These are phyloP conservation scores for Entomyzon cyanotis DNA, from an alignment of 2,113 vertebrate species.

Conservation along the genomic window DNA sequence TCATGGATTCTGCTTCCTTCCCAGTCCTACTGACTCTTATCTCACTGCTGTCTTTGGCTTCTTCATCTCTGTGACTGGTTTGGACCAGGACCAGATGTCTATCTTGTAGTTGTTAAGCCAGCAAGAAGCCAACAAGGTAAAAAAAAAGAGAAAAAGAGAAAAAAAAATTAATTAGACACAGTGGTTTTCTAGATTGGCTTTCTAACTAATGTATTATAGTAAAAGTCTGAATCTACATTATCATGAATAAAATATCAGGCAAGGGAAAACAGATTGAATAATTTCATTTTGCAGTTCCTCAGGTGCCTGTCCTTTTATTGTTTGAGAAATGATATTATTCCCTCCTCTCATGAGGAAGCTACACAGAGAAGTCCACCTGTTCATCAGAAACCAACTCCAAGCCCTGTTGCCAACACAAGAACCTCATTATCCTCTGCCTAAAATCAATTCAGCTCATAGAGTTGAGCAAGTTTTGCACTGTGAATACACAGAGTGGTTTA, in stretches of 20 bases:
- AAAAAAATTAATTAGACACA: not conserved
- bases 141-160: not conserved
- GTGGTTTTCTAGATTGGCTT: not conserved
- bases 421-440: not conserved
- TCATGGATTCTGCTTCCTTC: not conserved
- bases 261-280: not conserved
- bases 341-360: not conserved
- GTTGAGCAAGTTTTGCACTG: not conserved
- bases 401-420: not conserved
- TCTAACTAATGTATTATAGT: rapidly evolving
- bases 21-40: not conserved
- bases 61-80: not conserved
- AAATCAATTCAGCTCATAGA: not conserved
- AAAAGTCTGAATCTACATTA: not conserved
- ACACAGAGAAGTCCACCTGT: not conserved
- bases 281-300: not conserved
- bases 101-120: not conserved
- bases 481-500: not conserved
- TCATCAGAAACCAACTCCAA: not conserved
- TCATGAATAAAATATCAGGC: not conserved
- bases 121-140: not conserved
- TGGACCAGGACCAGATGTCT: not conserved
- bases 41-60: not conserved
- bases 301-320: not conserved
- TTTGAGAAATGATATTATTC: not conserved